Evolutionary conservation across 1,140 invertebrate species (phyloP), one percentile per base, ranked within the genome.

Genomic region (Trichomalopsis sarcophagae): DNA sequence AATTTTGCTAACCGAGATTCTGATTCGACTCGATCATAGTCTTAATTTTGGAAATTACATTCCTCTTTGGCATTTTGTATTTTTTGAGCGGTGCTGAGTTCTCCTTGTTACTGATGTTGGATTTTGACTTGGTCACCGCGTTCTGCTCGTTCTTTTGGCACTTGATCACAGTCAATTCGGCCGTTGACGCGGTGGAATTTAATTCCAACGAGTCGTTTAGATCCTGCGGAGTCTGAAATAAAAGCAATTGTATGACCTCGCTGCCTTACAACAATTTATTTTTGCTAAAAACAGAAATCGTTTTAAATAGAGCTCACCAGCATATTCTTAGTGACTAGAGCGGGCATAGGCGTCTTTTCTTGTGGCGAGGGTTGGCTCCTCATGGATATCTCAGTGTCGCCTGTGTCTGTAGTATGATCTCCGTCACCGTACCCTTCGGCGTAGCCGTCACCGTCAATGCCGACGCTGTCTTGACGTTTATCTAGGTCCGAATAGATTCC

Each of bases 401-500:
- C 90, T 0, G 92, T 91, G 84, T 93, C 92, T 0, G 91, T 92
- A 55, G 87, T 88, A 30, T 90, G 91, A 27, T 92, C 91, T 66
- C 89, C 90, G 30, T 92, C 90, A 73, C 88, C 89, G 6, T 87
- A 85, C 1, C 85, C 82, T 5, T 91, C 90, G 7, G 91, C 89
- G 3, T 88, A 87, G 2, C 87, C 86, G 9, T 89, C 89, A 0
- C 88, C 88, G 2, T 50, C 66, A 2, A 66, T 11, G 7, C 73
- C 71, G 9, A 62, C 76, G 17, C 91, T 90, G 76, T 92, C 91
- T 40, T 91, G 91, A n/a, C 91, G 88, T 77, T 93, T 96, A 89
- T 97, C 97, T 79, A 97, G 95, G 90, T 97, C 97, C 0, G 97
- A 97, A 87, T 97, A 97, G 23, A 97, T 95, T 0, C 97, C 97